A percentile compares a stretch with the other conserved stretches of the same genome.
phyloP scores from a whole-genome alignment of 2,113 vertebrate genomes.

The Thamnophis sirtalis region DNA sequence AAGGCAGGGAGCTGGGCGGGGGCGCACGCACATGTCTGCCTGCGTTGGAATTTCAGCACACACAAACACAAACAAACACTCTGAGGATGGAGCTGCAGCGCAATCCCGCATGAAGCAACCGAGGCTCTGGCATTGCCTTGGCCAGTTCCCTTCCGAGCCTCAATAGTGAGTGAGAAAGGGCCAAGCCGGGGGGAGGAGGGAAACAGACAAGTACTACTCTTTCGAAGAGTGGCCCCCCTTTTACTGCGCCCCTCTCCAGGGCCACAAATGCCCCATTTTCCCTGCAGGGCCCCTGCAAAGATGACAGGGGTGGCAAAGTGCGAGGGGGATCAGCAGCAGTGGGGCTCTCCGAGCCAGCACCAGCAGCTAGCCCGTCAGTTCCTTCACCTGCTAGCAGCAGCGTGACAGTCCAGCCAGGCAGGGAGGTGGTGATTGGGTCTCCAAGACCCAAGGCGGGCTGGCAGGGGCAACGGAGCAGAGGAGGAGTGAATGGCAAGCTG shows the following conservation, averaged over 20 bases:
- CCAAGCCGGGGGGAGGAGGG: fast-evolving
- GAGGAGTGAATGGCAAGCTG: not conserved
- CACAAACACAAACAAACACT: too few relatives aligned
- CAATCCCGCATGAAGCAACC: not conserved
- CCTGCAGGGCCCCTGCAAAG: not conserved
- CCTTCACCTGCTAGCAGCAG: not conserved
- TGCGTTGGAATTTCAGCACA: not conserved
- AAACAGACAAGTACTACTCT: not conserved
- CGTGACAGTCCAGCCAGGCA: not conserved
- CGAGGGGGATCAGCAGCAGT: not conserved
- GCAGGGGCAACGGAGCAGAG: not conserved
- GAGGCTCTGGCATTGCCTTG: not conserved
- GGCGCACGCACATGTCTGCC: not conserved
- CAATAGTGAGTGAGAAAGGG: not conserved
- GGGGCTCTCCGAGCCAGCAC: not conserved
- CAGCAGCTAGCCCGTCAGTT: not conserved
- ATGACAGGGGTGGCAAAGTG: not conserved
- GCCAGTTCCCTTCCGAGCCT: not conserved
- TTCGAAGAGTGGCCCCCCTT: too few relatives aligned
- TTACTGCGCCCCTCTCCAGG: not conserved
- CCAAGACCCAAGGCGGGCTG: not conserved
- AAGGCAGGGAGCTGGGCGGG: not conserved
- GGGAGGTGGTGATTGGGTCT: not conserved
- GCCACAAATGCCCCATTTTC: not conserved
- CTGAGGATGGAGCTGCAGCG: not conserved